A percentile compares a stretch with the other conserved stretches of the same genome.
phyloP scores from a whole-genome alignment of 2,797 vertebrate genomes.

The Echiichthys vipera region DNA sequence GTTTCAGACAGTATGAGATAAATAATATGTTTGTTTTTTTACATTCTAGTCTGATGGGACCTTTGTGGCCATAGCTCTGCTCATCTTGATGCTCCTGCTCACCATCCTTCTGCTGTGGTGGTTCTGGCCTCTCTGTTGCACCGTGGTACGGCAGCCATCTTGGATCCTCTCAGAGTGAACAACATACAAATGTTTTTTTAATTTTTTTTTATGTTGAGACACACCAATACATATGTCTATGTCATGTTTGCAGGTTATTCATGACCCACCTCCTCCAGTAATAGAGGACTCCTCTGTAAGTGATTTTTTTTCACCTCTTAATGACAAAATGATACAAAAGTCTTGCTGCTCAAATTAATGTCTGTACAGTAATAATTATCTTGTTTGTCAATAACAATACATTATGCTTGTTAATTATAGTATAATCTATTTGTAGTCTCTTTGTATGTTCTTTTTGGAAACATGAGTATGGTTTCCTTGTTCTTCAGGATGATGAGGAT shows the following conservation, averaged over 20 bases:
- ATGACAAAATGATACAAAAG: background rate
- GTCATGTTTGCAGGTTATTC: conserved; percentile 89
- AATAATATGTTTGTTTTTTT: too few relatives aligned
- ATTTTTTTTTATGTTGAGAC: background rate
- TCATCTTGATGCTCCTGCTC: conserved; percentile 94
- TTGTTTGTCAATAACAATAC: background rate
- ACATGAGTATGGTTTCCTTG: background rate
- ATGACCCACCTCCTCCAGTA: conserved; percentile 91
- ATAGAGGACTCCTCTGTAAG: conserved; percentile 92
- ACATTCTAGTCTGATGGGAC: conserved; percentile 91
- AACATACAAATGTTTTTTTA: conserved; percentile 3
- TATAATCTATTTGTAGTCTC: background rate
- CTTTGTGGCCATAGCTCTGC: conserved; percentile 91
- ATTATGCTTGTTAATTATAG: background rate
- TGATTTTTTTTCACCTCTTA: background rate
- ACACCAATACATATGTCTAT: background rate
- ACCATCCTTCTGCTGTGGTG: conserved; percentile 93
- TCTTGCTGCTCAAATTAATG: background rate
- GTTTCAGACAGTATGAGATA: too few relatives aligned
- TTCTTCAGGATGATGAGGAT: conserved; percentile 92
- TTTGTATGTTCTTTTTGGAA: too few relatives aligned
- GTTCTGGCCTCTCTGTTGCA: conserved; percentile 99
- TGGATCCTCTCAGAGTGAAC: background rate
- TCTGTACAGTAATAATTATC: background rate
- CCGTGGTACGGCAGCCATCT: conserved; percentile 88